Conservation (phyloP, 2,113 vertebrate species). For the Falco punctatus region DNA sequence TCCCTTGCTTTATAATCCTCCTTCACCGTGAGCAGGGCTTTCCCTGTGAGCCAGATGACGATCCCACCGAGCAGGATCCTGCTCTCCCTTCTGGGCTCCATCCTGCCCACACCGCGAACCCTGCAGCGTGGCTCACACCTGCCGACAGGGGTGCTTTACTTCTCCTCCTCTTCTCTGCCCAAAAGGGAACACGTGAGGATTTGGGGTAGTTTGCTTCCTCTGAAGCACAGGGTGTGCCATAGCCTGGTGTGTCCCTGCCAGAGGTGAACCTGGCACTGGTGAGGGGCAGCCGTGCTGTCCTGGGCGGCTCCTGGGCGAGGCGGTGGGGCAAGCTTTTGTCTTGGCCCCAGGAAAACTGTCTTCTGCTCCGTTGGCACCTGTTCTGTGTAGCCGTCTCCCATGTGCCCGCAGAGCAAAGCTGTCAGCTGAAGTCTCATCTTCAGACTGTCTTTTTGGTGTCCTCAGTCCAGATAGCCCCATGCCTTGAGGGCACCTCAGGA, state of each 20-base stretch:
- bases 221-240: rapidly evolving
- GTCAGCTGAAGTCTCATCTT: not conserved
- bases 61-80: too few species aligned
- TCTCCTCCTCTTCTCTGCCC: not conserved
- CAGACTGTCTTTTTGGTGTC: not conserved
- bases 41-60: not conserved
- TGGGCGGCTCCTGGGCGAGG: not conserved
- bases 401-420: not conserved
- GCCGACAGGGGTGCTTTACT: not conserved
- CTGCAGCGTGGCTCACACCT: rapidly evolving
- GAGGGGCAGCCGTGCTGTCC: too few species aligned
- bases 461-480: not conserved
- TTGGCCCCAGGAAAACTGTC: not conserved
- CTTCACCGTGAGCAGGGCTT: too few species aligned
- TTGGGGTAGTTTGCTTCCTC: not conserved
- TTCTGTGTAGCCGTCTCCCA: not conserved
- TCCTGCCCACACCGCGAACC: rapidly evolving
- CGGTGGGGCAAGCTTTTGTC: not conserved
- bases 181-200: not conserved
- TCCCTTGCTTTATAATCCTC: not conserved
- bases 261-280: not conserved
- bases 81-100: not conserved
- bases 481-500: not conserved
- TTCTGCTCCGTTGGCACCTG: not conserved
- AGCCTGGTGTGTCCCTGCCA: not conserved